Percentiles rank a stretch among this genome's conserved stretches.
Conservation (phyloP, 2,888 invertebrate genomes). For the Lasioglossum villosulum region DNA sequence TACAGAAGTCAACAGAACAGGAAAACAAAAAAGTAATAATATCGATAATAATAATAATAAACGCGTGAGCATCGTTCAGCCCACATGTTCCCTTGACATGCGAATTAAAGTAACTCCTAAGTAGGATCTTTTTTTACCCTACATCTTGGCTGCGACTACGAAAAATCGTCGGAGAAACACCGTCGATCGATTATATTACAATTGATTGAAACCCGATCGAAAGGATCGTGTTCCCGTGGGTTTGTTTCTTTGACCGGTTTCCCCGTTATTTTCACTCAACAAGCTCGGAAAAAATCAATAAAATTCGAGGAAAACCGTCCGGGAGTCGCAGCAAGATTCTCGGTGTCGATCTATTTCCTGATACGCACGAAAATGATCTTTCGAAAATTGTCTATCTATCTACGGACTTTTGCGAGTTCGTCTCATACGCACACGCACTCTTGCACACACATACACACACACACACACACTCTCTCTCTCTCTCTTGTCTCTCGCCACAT, state of each 20-base stretch:
- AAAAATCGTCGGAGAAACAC: slow-evolving; percentile 22
- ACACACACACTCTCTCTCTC: not conserved
- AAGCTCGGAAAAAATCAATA: not conserved
- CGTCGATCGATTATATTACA: slow-evolving; percentile 56
- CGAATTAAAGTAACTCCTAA: slow-evolving; percentile 55
- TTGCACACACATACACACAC: not conserved
- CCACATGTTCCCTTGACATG: slow-evolving; percentile 49
- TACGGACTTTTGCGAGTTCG: slow-evolving; percentile 67
- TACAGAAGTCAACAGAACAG: slow-evolving; percentile 50
- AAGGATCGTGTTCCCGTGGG: slow-evolving; percentile 31
- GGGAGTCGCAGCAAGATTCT: slow-evolving; percentile 46
- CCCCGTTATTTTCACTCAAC: not conserved
- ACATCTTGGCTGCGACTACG: slow-evolving; percentile 45
- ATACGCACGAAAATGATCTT: slow-evolving; percentile 52
- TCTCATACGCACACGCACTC: slow-evolving; percentile 20
- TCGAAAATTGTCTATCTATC: slow-evolving; percentile 80
- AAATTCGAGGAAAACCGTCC: slow-evolving; percentile 36
- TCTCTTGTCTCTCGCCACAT: slow-evolving; percentile 30
- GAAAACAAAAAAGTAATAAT: slow-evolving; percentile 42
- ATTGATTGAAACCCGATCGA: slow-evolving; percentile 54
- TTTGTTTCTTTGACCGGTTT: slow-evolving; percentile 16
- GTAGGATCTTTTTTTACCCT: slow-evolving; percentile 46
- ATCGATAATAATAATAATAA: slow-evolving; percentile 23
- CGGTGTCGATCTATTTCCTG: slow-evolving; percentile 21
- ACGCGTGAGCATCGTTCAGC: slow-evolving; percentile 44